Evolutionary conservation across 2,888 invertebrate genomes (phyloP).

Genomic region (Lasioglossum calceatum): DNA sequence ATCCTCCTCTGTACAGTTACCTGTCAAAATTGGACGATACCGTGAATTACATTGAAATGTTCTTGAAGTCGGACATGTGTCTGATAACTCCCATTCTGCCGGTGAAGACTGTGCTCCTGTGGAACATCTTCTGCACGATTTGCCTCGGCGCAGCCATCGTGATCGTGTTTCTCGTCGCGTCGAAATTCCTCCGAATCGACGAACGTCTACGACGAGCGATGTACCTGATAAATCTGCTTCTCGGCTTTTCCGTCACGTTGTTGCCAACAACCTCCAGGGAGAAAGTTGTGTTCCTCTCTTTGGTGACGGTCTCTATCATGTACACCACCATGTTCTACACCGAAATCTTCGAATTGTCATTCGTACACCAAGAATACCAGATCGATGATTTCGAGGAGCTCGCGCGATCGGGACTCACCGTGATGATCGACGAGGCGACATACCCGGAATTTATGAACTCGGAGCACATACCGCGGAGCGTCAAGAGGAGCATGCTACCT

Average conservation of each 20-base stretch:
- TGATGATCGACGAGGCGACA: background rate
- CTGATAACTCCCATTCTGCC: background rate
- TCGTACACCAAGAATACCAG: background rate
- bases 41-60: background rate
- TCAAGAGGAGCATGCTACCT: background rate
- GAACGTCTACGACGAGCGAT: background rate
- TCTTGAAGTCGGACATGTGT: background rate
- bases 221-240: constrained; percentile 12
- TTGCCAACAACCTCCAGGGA: background rate
- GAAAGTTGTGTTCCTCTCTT: constrained; percentile 7
- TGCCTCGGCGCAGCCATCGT: background rate
- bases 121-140: constrained; percentile 7
- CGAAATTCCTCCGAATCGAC: background rate
- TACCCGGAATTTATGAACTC: background rate
- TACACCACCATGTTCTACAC: constrained; percentile 24
- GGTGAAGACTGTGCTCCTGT: background rate
- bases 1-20: background rate
- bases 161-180: background rate
- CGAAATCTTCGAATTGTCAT: background rate
- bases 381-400: constrained; percentile 15
- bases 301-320: background rate
- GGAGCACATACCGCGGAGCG: background rate
- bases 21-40: background rate
- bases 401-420: background rate
- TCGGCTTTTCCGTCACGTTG: constrained; percentile 19